Evolutionary conservation across 2,888 invertebrate species (phyloP).

Genomic region (Euzetes globulus): DNA sequence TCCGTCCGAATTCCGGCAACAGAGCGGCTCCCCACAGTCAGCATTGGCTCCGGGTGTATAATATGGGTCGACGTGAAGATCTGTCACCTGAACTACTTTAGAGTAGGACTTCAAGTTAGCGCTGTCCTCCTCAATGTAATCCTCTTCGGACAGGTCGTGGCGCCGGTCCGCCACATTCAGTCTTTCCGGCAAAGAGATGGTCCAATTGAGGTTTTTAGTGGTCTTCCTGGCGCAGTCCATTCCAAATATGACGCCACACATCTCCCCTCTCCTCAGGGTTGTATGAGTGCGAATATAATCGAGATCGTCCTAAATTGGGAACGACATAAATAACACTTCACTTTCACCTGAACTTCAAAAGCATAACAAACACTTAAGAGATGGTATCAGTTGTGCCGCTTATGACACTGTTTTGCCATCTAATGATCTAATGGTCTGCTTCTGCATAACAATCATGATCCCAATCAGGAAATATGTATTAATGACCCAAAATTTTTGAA

Average conservation of each 20-base stretch:
- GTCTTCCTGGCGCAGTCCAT: conserved; percentile 84
- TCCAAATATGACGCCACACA: conserved; percentile 86
- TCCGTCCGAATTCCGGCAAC: conserved; percentile 65
- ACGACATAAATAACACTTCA: not conserved
- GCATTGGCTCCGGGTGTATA: conserved; percentile 79
- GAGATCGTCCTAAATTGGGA: conserved; percentile 35
- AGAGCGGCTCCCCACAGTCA: conserved; percentile 86
- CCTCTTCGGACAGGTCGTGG: not conserved
- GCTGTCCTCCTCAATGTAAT: not conserved
- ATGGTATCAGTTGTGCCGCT: not conserved
- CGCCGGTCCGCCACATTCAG: not conserved
- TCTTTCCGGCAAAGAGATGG: conserved; percentile 65
- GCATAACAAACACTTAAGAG: not conserved
- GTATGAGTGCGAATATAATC: conserved; percentile 36
- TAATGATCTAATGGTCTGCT: not conserved
- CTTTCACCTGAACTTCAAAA: conserved; percentile 8
- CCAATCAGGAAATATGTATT: not conserved
- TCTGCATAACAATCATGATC: not conserved
- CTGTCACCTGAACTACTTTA: conserved; percentile 68
- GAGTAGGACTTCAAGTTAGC: not conserved
- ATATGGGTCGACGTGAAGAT: conserved; percentile 90
- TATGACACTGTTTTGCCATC: not conserved
- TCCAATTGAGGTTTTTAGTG: conserved; percentile 85
- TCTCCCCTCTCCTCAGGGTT: conserved; percentile 67
- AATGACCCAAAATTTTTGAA: not conserved